Base-by-base conservation (phyloP, 2,888 invertebrate species). In the Hipparchia semele region DNA sequence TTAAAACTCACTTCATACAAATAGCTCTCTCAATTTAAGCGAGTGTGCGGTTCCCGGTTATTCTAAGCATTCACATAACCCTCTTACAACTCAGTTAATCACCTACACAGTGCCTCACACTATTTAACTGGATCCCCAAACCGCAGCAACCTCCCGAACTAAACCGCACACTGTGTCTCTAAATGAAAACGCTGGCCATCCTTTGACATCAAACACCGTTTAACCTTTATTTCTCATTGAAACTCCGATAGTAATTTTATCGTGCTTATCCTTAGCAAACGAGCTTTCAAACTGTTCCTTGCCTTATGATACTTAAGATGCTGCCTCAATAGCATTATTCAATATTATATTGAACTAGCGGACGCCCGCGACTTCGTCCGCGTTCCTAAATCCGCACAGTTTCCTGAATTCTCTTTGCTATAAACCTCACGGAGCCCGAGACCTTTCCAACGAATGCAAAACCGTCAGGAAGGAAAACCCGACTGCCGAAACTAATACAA, bases 201-300 rank as follows among this genome's bases (percentile, higher is more conserved):
- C 75, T 75, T 75, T 75, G 71, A 73, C 71, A 73, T 74, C 73
- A 69, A 73, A 74, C 74, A 65, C 68, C 58, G 58, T 73, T 71
- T 71, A 71, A 73, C 71, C 76, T 71, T 71, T 75, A 69, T 70
- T 65, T 70, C 59, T 23, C 65, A 59, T 68, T 61, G 39, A 51
- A 75, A 75, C 68, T 75, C 73, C 45, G 65, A 73, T 73, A 65
- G 68, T 76, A 73, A 73, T 72, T 76, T 70, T 39, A 39, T 39
- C 39, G 58, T 53, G 66, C 53, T 66, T 66, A 71, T 68, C 59
- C 65, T 61, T 13, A 39, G 5, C 39, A 39, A 39, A 39, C 39
- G 39, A 39, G 39, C 39, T 39, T 39, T 39, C 1, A 39, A 39
- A 39, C 39, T 39, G 39, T 39, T 39, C 39, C 39, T 39, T 39